Evolutionary conservation across 2,888 invertebrate genomes (phyloP).

Genomic region (Meteorus colon): DNA sequence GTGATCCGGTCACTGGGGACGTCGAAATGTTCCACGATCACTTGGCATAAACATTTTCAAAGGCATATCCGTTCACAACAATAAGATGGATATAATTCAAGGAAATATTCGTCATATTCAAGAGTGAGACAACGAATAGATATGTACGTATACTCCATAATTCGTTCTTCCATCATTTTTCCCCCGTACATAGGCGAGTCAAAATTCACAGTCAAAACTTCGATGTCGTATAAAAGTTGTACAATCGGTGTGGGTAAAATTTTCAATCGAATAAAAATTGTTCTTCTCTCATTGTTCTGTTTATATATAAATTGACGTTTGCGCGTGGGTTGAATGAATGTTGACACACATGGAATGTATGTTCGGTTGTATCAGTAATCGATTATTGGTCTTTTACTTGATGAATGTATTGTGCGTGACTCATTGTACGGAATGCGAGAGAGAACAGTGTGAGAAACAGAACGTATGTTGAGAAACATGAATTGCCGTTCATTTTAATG

Average conservation of each 20-base stretch:
- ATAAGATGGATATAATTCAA: conserved; percentile 69
- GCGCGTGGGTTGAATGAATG: conserved; percentile 18
- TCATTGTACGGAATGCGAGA: conserved; percentile 2
- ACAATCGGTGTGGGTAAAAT: not conserved
- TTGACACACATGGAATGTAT: conserved; percentile 18
- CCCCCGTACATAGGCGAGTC: not conserved
- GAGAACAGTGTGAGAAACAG: conserved; percentile 5
- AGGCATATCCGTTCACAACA: conserved; percentile 63
- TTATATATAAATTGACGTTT: conserved; percentile 1
- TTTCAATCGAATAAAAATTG: not conserved
- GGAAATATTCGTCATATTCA: conserved; percentile 63
- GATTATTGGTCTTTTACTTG: conserved; percentile 27
- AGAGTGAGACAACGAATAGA: conserved; percentile 49
- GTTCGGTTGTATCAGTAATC: conserved; percentile 5
- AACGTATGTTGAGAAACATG: not conserved
- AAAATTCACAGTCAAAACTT: not conserved
- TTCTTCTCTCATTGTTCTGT: not conserved
- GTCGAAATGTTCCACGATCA: conserved; percentile 65
- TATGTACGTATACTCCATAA: conserved; percentile 43
- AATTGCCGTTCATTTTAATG: not conserved
- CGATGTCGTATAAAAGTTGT: not conserved
- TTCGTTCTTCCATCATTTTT: conserved; percentile 23
- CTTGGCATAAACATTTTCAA: conserved; percentile 61
- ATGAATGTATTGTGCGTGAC: conserved; percentile 21
- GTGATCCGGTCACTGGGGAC: conserved; percentile 63